Base-by-base conservation (phyloP, 1,140 invertebrate genomes). In the Harpegnathos saltator region DNA sequence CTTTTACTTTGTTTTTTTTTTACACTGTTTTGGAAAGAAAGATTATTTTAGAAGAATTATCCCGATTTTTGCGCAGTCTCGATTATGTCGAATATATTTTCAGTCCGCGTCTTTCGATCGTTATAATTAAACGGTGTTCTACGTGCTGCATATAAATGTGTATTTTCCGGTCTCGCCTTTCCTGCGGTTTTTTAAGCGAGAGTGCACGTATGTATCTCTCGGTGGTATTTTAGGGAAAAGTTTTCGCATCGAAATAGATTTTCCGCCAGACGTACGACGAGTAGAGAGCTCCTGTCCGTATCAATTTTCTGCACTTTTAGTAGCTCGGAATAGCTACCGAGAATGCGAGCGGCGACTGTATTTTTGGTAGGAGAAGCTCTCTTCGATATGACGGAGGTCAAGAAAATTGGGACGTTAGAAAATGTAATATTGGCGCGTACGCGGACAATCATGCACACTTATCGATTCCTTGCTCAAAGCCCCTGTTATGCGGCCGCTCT, bases 371-470 rank as follows among this genome's bases (percentile, higher is more conserved):
- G 33, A 15, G 3, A 33, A 22, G 14, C 33, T 58, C 65, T 58
- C 58, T 74, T 82, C 68, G 68, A 82, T 73, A 61, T 73, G 22
- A 80, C 15, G 66, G 78, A 82, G 78, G 78, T 74, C 71, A 52
- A 44, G 69, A 74, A 74, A 73, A 82, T 82, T 82, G 68, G 78
- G 52, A 59, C 75, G 29, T 80, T 82, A 82, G 69, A 82, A 82
- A 74, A 74, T 19, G 69, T 74, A 62, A 82, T 22, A 62, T 48
- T 24, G 63, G 63, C 63, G 12, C 56, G 33, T 48, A 69, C 48
- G 58, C 48, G 58, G 61, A 82, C 56, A 61, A 82, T 72, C 63
- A 24, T 38, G 54, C 63, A 9, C 38, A 74, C 29, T 69, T 83
- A 80, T 80, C 52, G 52, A 68, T 69, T 80, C 54, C 63, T 56